Evolutionary conservation across 2,888 invertebrate genomes (phyloP), one percentile per base, ranked within the genome.

Genomic region (Heteropelma amictum): DNA sequence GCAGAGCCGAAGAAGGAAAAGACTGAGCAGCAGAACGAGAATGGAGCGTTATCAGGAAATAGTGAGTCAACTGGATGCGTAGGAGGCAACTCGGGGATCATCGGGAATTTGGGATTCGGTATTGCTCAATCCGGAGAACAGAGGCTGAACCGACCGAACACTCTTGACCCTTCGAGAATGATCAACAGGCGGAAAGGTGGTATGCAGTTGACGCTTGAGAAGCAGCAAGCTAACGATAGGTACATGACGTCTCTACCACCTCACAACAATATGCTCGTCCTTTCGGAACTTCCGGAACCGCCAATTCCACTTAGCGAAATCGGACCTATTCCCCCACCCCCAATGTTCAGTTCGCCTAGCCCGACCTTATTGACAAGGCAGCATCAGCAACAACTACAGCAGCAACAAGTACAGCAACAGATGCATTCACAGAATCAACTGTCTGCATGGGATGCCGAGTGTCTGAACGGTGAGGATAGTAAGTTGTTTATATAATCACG

Each of bases 1-100:
- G 38, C 93, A 96, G 96, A 96, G 93, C 95, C 95, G 93, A 95
- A 95, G 93, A 96, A 96, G 93, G 96, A 96, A 92, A 96, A 96
- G 93, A 94, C 94, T 93, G 96, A 96, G 87, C 91, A 91, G 86
- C 90, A 90, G 70, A 79, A 86, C 85, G 90, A 90, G 82, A 92
- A 92, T 90, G 93, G 93, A 89, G 91, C 92, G 84, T 89, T 93
- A 85, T 93, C 93, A 86, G 92, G 92, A 79, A 92, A 90, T 85
- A 91, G 91, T 84, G 93, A 91, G 77, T 81, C 81, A 30, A 89
- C 80, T 56, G 76, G 79, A 60, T 67, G 88, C 33, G 85, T 86
- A 76, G 87, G 86, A 77, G 86, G 85, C 77, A 72, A 54, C 26
- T 84, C 87, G 28, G 80, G 80, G 53, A 83, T 82, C 71, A 85